These are phyloP conservation scores for Mantis religiosa DNA, from an alignment of 2,888 invertebrate genomes.

Conservation along the genomic window DNA sequence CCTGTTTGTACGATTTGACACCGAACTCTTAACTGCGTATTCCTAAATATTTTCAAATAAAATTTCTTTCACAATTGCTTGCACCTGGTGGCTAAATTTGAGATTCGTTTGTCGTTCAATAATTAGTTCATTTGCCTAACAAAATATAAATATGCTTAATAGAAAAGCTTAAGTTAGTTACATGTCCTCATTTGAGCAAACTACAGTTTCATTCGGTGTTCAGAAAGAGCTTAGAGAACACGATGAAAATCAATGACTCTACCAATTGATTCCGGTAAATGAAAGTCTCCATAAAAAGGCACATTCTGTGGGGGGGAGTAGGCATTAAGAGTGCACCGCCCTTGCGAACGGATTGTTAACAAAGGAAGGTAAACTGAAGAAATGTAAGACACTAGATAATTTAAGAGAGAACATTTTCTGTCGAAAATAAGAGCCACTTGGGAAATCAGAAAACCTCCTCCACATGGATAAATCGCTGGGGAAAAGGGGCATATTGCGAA, in stretches of 20 bases:
- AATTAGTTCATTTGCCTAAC: too few relatives aligned
- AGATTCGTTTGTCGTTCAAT: too few relatives aligned
- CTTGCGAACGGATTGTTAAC: background rate
- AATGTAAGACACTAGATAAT: background rate
- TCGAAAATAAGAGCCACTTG: background rate
- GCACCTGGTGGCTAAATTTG: too few relatives aligned
- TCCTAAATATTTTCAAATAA: too few relatives aligned
- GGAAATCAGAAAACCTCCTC: background rate
- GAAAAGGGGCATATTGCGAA: background rate
- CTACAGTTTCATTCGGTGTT: too few relatives aligned
- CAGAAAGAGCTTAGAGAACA: background rate
- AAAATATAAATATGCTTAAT: too few relatives aligned
- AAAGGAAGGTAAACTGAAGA: background rate
- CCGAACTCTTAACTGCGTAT: too few relatives aligned
- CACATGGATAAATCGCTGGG: background rate
- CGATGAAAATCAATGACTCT: background rate
- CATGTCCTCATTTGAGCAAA: too few relatives aligned
- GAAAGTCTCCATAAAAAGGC: background rate
- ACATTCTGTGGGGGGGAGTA: background rate
- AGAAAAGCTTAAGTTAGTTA: too few relatives aligned
- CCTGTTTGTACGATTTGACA: too few relatives aligned
- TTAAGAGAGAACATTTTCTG: background rate
- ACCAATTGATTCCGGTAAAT: background rate
- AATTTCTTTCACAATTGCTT: too few relatives aligned
- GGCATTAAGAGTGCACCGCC: too few relatives aligned